Conservation (phyloP, 2,888 invertebrate genomes). For the Athalia circularis region DNA sequence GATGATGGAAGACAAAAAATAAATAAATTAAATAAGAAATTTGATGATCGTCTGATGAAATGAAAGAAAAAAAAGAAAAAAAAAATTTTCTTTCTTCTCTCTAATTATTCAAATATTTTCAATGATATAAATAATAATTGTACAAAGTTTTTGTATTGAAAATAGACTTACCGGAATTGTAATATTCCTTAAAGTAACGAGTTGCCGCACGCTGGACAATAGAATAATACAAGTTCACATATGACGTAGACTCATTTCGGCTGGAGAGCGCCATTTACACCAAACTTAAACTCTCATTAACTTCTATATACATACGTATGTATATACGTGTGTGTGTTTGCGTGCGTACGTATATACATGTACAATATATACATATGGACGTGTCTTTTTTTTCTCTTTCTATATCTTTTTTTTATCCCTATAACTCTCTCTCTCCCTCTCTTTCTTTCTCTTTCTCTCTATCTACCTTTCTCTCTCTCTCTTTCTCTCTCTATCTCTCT, state of each 20-base stretch:
- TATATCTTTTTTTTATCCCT: slow-evolving; percentile 51
- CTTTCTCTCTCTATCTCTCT: slow-evolving; percentile 14
- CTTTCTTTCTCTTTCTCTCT: neutral
- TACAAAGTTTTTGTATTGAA: neutral
- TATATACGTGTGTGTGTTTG: slow-evolving; percentile 20
- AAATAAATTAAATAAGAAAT: no score
- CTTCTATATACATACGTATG: slow-evolving; percentile 39
- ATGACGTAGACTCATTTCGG: slow-evolving; percentile 78
- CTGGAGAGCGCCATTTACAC: slow-evolving; percentile 74
- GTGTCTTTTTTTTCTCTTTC: slow-evolving; percentile 50
- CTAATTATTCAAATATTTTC: no score
- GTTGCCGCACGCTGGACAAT: slow-evolving; percentile 82
- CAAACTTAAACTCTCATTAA: slow-evolving; percentile 53
- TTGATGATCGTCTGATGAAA: no score
- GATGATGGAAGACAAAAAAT: no score
- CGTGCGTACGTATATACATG: slow-evolving; percentile 42
- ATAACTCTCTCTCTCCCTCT: slow-evolving; percentile 45
- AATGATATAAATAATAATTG: no score
- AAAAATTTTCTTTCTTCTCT: no score
- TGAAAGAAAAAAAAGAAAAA: no score
- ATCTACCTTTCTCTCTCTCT: neutral
- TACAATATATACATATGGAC: neutral
- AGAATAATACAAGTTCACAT: slow-evolving; percentile 82
- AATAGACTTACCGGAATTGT: slow-evolving; percentile 78
- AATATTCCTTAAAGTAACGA: slow-evolving; percentile 82